Evolutionary conservation across 2,888 invertebrate genomes (phyloP).

Genomic region (Bursaphelenchus okinawaensis): DNA sequence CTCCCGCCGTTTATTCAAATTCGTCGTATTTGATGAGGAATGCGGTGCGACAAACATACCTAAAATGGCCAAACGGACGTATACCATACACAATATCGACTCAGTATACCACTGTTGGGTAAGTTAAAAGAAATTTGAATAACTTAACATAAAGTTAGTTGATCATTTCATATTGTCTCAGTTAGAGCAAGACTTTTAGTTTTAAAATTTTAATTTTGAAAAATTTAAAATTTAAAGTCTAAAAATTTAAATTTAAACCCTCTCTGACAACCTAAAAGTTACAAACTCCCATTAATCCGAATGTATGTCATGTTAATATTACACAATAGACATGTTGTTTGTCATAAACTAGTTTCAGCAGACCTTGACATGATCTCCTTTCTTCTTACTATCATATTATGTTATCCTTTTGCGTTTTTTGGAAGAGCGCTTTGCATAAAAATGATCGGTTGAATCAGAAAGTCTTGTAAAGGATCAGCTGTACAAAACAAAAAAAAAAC

Average conservation of each 20-base stretch:
- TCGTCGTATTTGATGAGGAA: slow-evolving; percentile 35
- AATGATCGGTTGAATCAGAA: not conserved
- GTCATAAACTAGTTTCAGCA: not conserved
- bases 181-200: no score
- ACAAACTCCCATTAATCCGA: no score
- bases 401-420: not conserved
- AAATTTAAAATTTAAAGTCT: no score
- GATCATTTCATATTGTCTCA: no score
- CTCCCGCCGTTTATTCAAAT: slow-evolving; percentile 1
- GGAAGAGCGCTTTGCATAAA: not conserved
- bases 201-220: no score
- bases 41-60: slow-evolving; percentile 50
- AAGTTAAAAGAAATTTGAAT: not conserved
- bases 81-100: slow-evolving; percentile 55
- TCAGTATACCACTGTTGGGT: slow-evolving; percentile 49
- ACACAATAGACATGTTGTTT: no score
- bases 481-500: no score
- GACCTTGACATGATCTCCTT: not conserved
- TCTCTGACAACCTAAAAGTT: no score
- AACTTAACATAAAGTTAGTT: no score
- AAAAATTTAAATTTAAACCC: no score
- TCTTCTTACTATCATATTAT: not conserved
- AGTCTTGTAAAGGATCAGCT: no score
- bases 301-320: no score
- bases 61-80: slow-evolving; percentile 52